Evolutionary conservation across 1,140 invertebrate genomes (phyloP), one percentile per base, ranked within the genome.

Genomic region (Bilobella aurantiaca): DNA sequence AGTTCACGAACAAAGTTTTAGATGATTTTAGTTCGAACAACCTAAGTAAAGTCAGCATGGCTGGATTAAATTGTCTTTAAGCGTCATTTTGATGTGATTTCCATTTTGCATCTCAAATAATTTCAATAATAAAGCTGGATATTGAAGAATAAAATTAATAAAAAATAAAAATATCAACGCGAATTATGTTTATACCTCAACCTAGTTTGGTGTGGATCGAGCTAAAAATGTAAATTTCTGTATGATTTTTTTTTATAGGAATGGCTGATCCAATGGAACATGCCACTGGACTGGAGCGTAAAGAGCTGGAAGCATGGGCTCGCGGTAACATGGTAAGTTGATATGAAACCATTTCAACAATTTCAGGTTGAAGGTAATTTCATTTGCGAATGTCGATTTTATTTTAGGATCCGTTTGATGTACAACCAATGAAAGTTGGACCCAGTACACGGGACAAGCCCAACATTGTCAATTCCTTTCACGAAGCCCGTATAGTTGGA

Each of bases 211-310:
- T n/a, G n/a, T n/a, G n/a, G n/a, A n/a, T n/a, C n/a, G 49, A 27
- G 5, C 49, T 56, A 23, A 46, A 32, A 34, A 21, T 27, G 2
- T 8, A 28, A 58, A 58, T 29, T 58, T 58, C 21, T 49, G 1
- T 63, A 16, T 29, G 5, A 66, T 21, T 62, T 49, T 1, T 25
- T 70, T 58, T 72, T 67, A 63, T 47, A 85, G 84, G 82, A 78
- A 83, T 90, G 82, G 79, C 89, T 32, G 91, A 96, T 77, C 87
- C 89, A 16, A 70, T 96, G 72, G 93, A 96, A 74, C 91, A 93
- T 77, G 89, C 93, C 1, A 96, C 93, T 65, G 95, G 95, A 73
- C 74, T 92, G 32, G 93, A 97, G 76, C 91, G 92, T 77, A 85
- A 86, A 73, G 91, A 96, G 79, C 77, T 96, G 69, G 76, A 96